Evolutionary conservation across 2,797 vertebrate species (phyloP).

Genomic region (Eulemur coronatus): DNA sequence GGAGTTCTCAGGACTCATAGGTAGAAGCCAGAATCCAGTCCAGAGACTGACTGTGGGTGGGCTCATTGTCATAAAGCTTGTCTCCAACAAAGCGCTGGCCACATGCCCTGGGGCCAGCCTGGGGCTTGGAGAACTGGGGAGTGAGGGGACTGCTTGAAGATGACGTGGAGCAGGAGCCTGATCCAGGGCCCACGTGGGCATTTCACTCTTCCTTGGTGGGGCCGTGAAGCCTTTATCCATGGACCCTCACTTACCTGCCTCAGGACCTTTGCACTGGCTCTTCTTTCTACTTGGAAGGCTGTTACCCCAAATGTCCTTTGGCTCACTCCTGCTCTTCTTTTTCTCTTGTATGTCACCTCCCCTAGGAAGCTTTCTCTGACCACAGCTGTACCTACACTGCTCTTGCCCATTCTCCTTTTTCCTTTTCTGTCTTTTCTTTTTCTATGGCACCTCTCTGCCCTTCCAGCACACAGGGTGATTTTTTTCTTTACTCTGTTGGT

Average conservation of each 20-base stretch:
- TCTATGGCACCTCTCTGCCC: not conserved
- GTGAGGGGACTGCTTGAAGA: not conserved
- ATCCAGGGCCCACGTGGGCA: not conserved
- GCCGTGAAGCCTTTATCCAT: not conserved
- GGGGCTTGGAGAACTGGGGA: not conserved
- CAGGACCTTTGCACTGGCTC: not conserved
- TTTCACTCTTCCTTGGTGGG: not conserved
- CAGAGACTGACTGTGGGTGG: not conserved
- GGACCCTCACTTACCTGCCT: not conserved
- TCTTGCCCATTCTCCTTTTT: not conserved
- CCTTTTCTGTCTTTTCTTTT: not conserved
- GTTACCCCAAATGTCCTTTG: not conserved
- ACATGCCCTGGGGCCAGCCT: not conserved
- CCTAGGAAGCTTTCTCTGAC: not conserved
- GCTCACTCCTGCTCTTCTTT: not conserved
- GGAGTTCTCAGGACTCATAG: not conserved
- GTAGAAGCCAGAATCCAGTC: not conserved
- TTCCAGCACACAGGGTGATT: not conserved
- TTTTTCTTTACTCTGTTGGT: not conserved
- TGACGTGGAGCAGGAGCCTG: not conserved
- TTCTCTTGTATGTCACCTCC: not conserved
- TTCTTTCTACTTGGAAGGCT: not conserved
- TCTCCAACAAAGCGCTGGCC: not conserved
- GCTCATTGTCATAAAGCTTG: not conserved
- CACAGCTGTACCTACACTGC: not conserved